Percentiles rank a stretch among this genome's conserved stretches.
Conservation (phyloP, 2,113 vertebrate genomes). For the human region GRCh38 chr20:1005501-1006000, state of each 20-base stretch:
- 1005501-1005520: no score
- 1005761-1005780: background rate
- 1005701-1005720: background rate
- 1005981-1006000: background rate
- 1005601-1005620: background rate
- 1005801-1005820: background rate
- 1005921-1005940: background rate
- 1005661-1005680: background rate
- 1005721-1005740: background rate
- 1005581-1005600: background rate
- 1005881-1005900: background rate
- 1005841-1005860: background rate
- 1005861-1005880: background rate
- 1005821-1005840: background rate
- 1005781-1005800: background rate
- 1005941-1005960: background rate
- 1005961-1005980: background rate
- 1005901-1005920: background rate
- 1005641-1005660: background rate
- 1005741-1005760: background rate
- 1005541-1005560: background rate
- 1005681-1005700: background rate
- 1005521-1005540: background rate
- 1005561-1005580: background rate
- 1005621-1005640: background rate